phyloP scores from a whole-genome alignment of 2,113 vertebrate genomes.

The Psammodynastes pulverulentus region DNA sequence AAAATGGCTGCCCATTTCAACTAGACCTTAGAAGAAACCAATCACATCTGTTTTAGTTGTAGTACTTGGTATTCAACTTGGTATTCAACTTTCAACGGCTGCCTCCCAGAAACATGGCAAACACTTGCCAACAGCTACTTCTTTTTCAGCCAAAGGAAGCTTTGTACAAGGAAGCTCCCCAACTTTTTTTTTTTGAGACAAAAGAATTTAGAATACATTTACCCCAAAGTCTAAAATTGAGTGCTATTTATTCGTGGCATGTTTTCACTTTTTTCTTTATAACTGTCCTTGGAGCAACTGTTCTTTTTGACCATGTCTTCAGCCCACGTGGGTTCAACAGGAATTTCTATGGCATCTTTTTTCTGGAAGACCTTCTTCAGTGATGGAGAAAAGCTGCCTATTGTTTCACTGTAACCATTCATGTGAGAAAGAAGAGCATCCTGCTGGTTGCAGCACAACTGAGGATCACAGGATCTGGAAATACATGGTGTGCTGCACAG shows the following conservation, averaged over 20 bases:
- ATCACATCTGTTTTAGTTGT: slow-evolving; percentile 24
- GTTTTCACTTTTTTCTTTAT: slow-evolving; percentile 7
- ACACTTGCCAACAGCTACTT: not conserved
- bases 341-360: slow-evolving; percentile 42
- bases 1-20: not conserved
- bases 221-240: slow-evolving; percentile 57
- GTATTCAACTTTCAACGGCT: slow-evolving; percentile 37
- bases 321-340: slow-evolving; percentile 17
- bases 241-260: slow-evolving; percentile 50
- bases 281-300: slow-evolving; percentile 10
- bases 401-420: slow-evolving; percentile 63
- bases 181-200: not conserved
- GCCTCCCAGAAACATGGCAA: slow-evolving; percentile 29
- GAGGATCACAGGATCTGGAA: slow-evolving; percentile 64
- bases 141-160: not conserved
- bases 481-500: slow-evolving; percentile 73
- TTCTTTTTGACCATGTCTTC: slow-evolving; percentile 17
- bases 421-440: slow-evolving; percentile 19
- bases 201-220: not conserved
- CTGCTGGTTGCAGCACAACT: slow-evolving; percentile 74
- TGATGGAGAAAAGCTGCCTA: slow-evolving; percentile 11
- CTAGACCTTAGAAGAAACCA: not conserved
- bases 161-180: not conserved
- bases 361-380: slow-evolving; percentile 17
- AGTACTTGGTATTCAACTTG: not conserved